Base-by-base conservation (phyloP, 2,113 vertebrate species). In the Leptodactylus fuscus region DNA sequence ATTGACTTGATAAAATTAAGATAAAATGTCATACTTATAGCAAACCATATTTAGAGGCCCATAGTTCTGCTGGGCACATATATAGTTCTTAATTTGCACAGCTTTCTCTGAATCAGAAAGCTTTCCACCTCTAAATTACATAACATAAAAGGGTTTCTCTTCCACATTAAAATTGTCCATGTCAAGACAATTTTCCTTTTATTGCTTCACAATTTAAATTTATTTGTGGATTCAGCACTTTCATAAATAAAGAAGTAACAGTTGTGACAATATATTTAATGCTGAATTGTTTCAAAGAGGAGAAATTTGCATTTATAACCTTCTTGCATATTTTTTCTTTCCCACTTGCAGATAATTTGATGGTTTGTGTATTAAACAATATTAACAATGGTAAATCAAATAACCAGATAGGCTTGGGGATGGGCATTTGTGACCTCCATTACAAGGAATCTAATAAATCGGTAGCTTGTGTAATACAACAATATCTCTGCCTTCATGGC, bases 221-320 rank as follows among this genome's bases (percentile, higher is more conserved):
- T 85, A 85, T 85, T 69, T 79, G 83, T 85, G 22, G 29, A 79
- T 70, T 85, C 83, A 80, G 65, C 76, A 80, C 65, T 71, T 85
- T 53, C 76, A 85, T 85, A 85, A 85, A 85, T 79, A 85, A 85
- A 70, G n/a, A n/a, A 49, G 48, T 55, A 85, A 58, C 34, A 71
- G 22, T 70, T 20, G 32, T 80, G 83, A 71, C 62, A 80, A 80
- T 85, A 46, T 80, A 13, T 80, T 85, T 80, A 85, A 79, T 85
- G 83, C 65, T 85, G 83, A 85, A 85, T 85, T 85, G 83, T 85
- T 85, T 85, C 76, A 80, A 85, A 85, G 76, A 85, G 76, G 44
- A 24, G 51, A 55, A 69, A 85, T 85, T 85, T 80, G 75, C 83
- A 85, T 85, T 69, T 85, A 53, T 80, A 85, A 70, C 60, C 60